These are phyloP conservation scores for Rhynchophorus ferrugineus DNA, from an alignment of 1,140 invertebrate species.

Conservation along the genomic window DNA sequence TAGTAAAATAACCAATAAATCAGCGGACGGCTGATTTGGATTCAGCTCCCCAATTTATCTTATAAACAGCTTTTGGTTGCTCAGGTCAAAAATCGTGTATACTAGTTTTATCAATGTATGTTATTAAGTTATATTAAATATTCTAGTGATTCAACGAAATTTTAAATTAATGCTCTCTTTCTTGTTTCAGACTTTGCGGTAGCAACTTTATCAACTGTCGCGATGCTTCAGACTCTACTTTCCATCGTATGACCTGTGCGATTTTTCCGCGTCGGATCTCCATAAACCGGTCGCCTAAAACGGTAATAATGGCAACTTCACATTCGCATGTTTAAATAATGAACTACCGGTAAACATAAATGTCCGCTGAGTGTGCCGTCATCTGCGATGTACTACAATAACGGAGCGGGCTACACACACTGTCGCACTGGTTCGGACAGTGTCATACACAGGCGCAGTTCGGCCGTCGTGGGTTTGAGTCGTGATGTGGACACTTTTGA, in stretches of 20 bases:
- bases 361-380: not conserved
- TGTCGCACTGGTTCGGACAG: conserved; percentile 39
- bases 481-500: conserved; percentile 35
- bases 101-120: no score
- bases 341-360: not conserved
- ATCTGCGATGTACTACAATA: conserved; percentile 30
- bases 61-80: no score
- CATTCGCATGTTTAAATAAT: not conserved
- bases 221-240: not conserved
- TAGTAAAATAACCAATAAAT: no score
- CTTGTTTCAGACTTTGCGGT: not conserved
- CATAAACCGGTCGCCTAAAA: not conserved
- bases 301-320: not conserved
- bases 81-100: no score
- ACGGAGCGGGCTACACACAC: conserved; percentile 31
- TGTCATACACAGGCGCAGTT: conserved; percentile 33
- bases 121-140: no score
- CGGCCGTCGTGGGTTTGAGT: conserved; percentile 20
- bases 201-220: no score
- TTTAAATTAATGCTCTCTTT: not conserved
- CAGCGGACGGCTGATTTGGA: no score
- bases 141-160: no score
- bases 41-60: no score
- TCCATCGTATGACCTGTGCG: not conserved
- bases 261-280: not conserved